Base-by-base conservation (phyloP, 2,797 vertebrate genomes). In the Champsocephalus esox region DNA sequence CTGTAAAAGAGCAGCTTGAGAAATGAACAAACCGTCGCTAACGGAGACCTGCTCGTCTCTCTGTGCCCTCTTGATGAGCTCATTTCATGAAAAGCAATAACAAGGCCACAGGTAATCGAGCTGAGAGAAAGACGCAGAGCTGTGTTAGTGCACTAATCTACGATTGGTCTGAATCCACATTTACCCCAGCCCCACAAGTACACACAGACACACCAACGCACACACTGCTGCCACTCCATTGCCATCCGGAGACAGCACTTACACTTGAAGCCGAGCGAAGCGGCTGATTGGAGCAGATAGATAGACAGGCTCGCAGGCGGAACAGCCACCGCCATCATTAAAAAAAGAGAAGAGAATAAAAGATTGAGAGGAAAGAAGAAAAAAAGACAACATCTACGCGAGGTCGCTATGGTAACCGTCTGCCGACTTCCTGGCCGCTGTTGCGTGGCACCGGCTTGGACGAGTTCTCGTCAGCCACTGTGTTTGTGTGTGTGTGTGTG, bases 381-480 rank as follows among this genome's bases (percentile, higher is more conserved):
- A 95, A 56, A 96, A 86, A 79, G 75, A 90, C 45, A 79, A 87
- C 85, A 82, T 87, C 84, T 83, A 88, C 93, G 93, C 93, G 83
- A 96, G 96, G 97, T 99, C 96, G 95, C 96, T 96, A 99, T 99
- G 96, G 98, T 94, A 99, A 98, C 98, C 86, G 94, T 94, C 96
- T 96, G 83, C 87, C 67, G 73, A 90, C 85, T 92, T 92, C 96
- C 95, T 94, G 94, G 78, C 96, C 91, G 96, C 95, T 94, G 92
- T 91, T 93, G 89, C 89, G 87, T 90, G 92, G 87, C 83, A 84
- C 90, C 21, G 59, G 80, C 86, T 86, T 84, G 84, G 90, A 63
- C 69, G 78, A 82, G 69, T 83, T 87, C 85, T 91, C 72, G 75
- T 88, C 88, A 90, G 77, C 69, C 41, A 14, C 41, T 70, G 61